Evolutionary conservation across 2,797 vertebrate genomes (phyloP).

Genomic region (Chaetodon trifasciatus): DNA sequence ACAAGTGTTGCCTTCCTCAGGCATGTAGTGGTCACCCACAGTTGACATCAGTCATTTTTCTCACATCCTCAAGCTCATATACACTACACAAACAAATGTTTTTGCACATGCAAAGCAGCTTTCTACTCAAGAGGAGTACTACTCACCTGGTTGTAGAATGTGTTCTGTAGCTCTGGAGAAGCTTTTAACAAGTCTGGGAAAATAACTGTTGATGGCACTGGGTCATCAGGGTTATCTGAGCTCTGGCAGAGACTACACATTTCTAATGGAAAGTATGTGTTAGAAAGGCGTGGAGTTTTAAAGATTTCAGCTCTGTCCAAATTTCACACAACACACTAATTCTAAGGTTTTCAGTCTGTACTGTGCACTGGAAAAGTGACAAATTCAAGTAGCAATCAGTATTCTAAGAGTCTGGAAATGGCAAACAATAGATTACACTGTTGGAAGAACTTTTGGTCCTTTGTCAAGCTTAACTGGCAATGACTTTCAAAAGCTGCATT

Average conservation of each 20-base stretch:
- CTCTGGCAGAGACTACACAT: neutral
- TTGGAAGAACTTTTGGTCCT: no score
- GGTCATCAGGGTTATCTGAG: constrained; percentile 7
- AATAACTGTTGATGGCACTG: constrained; percentile 2
- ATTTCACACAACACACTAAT: neutral
- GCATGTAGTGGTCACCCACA: neutral
- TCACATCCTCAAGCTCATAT: neutral
- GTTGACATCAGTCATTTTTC: neutral
- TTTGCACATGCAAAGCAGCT: neutral
- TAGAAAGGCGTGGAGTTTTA: neutral
- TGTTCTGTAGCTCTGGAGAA: neutral
- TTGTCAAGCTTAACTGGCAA: neutral
- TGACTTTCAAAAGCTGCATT: neutral
- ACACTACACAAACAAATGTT: neutral
- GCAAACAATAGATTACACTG: no score
- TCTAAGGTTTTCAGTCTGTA: neutral
- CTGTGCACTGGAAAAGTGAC: no score
- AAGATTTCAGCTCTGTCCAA: neutral
- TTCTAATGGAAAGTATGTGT: neutral
- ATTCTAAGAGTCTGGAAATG: no score
- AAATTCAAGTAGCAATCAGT: no score
- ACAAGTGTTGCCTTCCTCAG: neutral
- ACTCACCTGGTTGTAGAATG: neutral
- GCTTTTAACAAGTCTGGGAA: neutral
- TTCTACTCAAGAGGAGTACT: neutral